Conservation (phyloP, 2,113 vertebrate species). For the Albula glossodonta region DNA sequence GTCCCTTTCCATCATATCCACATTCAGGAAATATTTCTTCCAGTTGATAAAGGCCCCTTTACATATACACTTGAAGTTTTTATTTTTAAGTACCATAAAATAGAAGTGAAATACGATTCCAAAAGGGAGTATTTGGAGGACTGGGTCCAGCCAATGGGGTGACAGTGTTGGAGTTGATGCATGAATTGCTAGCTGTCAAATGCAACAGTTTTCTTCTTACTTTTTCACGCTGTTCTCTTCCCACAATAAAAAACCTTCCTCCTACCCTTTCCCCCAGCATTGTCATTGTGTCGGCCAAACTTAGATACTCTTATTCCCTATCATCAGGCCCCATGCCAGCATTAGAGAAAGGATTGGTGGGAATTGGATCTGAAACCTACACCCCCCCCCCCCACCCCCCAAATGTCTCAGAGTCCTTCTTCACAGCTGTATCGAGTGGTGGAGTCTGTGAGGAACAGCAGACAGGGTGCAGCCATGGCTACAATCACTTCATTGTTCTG, state of each 20-base stretch:
- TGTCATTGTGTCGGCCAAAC: background rate
- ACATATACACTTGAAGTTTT: too few species aligned
- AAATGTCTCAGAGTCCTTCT: conserved; percentile 30
- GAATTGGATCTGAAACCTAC: background rate
- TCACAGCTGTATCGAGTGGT: conserved; percentile 34
- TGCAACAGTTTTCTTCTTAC: background rate
- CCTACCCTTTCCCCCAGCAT: background rate
- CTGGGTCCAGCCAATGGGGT: background rate
- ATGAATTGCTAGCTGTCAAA: background rate
- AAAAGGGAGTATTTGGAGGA: too few species aligned
- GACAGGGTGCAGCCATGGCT: background rate
- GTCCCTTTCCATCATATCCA: background rate
- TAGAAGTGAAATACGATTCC: too few species aligned
- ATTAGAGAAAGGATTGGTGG: conserved; percentile 12
- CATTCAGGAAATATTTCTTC: too few species aligned
- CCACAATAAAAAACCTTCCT: background rate
- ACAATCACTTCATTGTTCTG: conserved; percentile 40
- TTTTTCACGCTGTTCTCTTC: background rate
- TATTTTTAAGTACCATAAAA: too few species aligned
- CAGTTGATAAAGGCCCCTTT: too few species aligned
- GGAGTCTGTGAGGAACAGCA: conserved; percentile 34
- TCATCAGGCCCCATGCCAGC: background rate
- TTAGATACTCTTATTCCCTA: background rate
- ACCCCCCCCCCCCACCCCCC: background rate
- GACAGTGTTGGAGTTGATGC: background rate